Evolutionary conservation across 2,888 invertebrate species (phyloP).

Genomic region (Cylindroiulus punctatus): DNA sequence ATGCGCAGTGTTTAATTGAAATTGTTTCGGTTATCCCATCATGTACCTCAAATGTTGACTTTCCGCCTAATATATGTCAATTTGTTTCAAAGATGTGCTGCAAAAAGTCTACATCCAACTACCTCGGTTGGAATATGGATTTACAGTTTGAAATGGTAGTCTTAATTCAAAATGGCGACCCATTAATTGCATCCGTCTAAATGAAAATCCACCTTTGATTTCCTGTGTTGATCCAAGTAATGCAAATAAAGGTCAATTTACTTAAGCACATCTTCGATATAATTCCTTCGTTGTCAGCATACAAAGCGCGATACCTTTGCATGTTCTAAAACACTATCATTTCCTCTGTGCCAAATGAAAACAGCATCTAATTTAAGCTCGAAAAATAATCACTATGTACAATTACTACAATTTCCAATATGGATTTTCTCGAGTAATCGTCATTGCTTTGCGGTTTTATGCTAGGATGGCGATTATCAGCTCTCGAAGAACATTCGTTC

Average conservation of each 20-base stretch:
- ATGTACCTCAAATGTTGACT: not conserved
- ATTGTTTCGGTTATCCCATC: conserved; percentile 7
- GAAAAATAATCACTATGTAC: not conserved
- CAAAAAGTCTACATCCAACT: not conserved
- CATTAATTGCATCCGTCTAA: not conserved
- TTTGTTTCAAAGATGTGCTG: not conserved
- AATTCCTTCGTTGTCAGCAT: not conserved
- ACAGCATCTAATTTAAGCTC: not conserved
- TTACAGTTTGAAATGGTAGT: not conserved
- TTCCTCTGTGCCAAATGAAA: too few relatives aligned
- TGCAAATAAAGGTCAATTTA: conserved; percentile 24
- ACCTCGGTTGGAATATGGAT: not conserved
- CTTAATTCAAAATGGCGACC: not conserved
- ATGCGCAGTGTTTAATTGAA: conserved; percentile 23
- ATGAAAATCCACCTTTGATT: not conserved
- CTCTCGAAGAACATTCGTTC: too few relatives aligned
- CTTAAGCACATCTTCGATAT: not conserved
- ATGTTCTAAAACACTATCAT: not conserved
- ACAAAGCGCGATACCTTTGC: not conserved
- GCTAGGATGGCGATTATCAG: too few relatives aligned
- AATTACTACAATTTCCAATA: too few relatives aligned
- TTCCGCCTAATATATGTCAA: not conserved
- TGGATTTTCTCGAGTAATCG: too few relatives aligned
- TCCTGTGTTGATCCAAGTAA: conserved; percentile 1
- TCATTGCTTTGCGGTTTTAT: too few relatives aligned